Evolutionary conservation across 1,140 invertebrate species (phyloP), one percentile per base, ranked within the genome.

Genomic region (Drosophila sproati): DNA sequence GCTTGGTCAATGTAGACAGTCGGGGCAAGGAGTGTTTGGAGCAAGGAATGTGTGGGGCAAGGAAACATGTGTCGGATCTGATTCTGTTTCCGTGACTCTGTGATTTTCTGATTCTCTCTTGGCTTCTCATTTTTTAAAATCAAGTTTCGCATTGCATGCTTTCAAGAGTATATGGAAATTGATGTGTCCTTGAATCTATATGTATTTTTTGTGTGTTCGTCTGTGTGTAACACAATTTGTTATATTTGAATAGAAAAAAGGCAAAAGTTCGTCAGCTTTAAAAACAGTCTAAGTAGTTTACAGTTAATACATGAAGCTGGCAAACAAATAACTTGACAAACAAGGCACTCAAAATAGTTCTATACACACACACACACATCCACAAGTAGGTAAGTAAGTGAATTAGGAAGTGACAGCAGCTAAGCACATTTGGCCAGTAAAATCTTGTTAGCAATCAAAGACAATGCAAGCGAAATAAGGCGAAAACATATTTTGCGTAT

Each of bases 391-490:
- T 56, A 45, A 55, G 32, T 66, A 56, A 72, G 62, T 52, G 52
- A 62, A 48, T 29, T 45, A 51, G 45, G 39, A 7, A 31, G 48
- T 41, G 10, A 29, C 34, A 50, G 43, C 55, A 63, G n/a, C 47
- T 20, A 45, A 37, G 12, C 12, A 20, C 20, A 62, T 50, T 45
- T 54, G 62, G 64, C 69, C 74, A 77, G 73, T 77, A 66, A 73
- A 77, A 80, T 77, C 74, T 66, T 69, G 80, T 80, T 80, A 82
- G 66, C 73, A 82, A 72, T 78, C 51, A 64, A 64, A 51, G 63
- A 5, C 74, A 56, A 73, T 64, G 61, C 60, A 28, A 35, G 56
- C 43, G 28, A 66, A 57, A 57, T 55, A 68, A 59, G 37, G 39
- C 51, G n/a, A 31, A 28, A 8, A 48, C 57, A 67, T 47, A 68